phyloP scores from a whole-genome alignment of 2,113 vertebrate genomes.

The Pachypanchax playfairii region DNA sequence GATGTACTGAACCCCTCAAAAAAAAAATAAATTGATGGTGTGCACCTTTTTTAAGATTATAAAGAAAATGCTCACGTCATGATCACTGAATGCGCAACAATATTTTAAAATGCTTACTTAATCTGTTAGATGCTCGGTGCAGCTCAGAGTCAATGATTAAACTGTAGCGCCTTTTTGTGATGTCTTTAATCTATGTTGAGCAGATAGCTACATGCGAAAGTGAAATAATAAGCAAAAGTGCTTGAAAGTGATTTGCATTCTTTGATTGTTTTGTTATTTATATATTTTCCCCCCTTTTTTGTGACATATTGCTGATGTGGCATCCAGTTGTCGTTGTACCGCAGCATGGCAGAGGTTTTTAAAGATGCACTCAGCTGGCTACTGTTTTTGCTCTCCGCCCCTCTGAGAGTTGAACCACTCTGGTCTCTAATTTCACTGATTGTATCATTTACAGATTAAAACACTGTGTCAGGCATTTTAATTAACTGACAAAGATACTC shows the following conservation, averaged over 20 bases:
- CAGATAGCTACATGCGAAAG: background rate
- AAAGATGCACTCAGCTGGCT: background rate
- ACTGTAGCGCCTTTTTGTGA: conserved; percentile 1
- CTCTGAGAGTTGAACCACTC: conserved; percentile 10
- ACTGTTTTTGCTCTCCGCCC: background rate
- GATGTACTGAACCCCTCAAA: conserved; percentile 7
- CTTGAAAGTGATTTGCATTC: background rate
- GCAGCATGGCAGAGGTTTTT: background rate
- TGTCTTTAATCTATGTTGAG: conserved; percentile 4
- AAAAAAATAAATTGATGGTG: background rate
- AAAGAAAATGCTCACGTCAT: conserved; percentile 2
- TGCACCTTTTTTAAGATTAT: conserved; percentile 2
- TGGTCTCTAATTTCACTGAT: conserved; percentile 51
- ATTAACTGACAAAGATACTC: conserved; percentile 50
- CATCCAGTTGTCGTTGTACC: conserved; percentile 5
- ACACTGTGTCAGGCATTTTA: conserved; percentile 38
- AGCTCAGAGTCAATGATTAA: conserved; percentile 9
- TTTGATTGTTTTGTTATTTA: background rate
- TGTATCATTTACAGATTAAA: conserved; percentile 44
- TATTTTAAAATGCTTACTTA: conserved; percentile 31
- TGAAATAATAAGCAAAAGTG: conserved; percentile 3
- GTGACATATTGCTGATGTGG: background rate
- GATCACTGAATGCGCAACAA: background rate
- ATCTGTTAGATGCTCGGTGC: conserved; percentile 8
- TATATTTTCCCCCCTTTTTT: background rate